These are phyloP conservation scores for Meiosimyza decipiens DNA, from an alignment of 2,888 invertebrate species.

Conservation along the genomic window DNA sequence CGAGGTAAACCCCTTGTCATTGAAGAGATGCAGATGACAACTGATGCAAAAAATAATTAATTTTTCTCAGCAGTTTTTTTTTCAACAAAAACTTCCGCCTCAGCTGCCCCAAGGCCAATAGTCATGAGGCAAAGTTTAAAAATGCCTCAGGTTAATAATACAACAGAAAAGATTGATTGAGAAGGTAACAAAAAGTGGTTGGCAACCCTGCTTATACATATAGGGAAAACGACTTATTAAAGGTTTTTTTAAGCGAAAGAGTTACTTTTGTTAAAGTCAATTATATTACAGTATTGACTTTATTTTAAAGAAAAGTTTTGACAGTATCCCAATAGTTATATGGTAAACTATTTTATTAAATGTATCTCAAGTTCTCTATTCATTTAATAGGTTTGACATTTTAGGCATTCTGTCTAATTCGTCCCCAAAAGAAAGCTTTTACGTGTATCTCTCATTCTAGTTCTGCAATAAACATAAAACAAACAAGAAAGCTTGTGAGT, in stretches of 20 bases:
- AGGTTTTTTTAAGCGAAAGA: neutral
- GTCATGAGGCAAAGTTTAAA: no score
- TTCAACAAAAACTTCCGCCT: no score
- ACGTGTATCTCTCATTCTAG: no score
- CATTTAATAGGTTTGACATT: neutral
- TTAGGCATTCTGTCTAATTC: conserved; percentile 8
- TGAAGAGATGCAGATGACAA: no score
- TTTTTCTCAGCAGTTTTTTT: no score
- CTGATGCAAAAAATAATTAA: no score
- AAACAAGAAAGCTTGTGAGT: no score
- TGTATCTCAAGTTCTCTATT: neutral
- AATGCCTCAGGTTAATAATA: no score
- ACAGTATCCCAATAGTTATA: neutral
- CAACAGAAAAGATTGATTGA: no score
- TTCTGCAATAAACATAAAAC: no score
- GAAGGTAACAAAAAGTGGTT: neutral
- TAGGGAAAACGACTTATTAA: neutral
- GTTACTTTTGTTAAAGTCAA: neutral
- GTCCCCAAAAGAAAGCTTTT: neutral
- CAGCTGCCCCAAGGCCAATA: no score
- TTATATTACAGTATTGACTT: neutral
- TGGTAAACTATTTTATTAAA: neutral
- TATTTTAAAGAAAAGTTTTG: neutral
- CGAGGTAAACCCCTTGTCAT: no score
- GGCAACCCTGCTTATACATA: neutral